phyloP scores from a whole-genome alignment of 2,113 vertebrate genomes.

The Rhynchomys soricoides region DNA sequence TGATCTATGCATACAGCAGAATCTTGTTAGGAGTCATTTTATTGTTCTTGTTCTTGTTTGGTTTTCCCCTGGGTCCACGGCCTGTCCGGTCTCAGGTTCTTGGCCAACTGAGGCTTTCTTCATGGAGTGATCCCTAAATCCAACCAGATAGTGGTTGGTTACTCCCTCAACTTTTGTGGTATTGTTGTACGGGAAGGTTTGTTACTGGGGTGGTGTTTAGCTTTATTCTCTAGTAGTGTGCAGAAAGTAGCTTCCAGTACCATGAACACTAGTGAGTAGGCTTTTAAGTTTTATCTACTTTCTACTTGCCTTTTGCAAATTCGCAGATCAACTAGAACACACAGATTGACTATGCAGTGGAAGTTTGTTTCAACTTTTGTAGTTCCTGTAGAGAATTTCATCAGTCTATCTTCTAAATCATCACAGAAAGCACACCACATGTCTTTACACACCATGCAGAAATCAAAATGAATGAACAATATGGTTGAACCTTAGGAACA shows the following conservation, averaged over 20 bases:
- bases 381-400: not conserved
- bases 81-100: not conserved
- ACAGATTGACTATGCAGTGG: not conserved
- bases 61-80: too few species aligned
- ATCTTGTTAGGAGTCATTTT: not conserved
- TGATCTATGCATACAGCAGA: not conserved
- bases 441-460: not conserved
- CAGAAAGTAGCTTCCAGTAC: not conserved
- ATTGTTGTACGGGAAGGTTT: not conserved
- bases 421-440: not conserved
- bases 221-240: not conserved
- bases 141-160: not conserved
- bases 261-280: not conserved
- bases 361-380: not conserved
- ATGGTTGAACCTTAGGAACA: not conserved
- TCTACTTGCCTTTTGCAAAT: not conserved
- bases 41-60: not conserved
- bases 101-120: not conserved
- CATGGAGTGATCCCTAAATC: not conserved
- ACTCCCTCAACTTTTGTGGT: not conserved
- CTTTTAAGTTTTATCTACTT: not conserved
- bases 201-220: not conserved
- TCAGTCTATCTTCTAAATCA: not conserved
- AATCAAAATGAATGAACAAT: conserved; percentile 33
- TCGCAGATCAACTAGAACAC: not conserved